A percentile compares a stretch with the other conserved stretches of the same genome.
Conservation (phyloP, 2,113 vertebrate species). For the Ptilorrhoa leucosticta region DNA sequence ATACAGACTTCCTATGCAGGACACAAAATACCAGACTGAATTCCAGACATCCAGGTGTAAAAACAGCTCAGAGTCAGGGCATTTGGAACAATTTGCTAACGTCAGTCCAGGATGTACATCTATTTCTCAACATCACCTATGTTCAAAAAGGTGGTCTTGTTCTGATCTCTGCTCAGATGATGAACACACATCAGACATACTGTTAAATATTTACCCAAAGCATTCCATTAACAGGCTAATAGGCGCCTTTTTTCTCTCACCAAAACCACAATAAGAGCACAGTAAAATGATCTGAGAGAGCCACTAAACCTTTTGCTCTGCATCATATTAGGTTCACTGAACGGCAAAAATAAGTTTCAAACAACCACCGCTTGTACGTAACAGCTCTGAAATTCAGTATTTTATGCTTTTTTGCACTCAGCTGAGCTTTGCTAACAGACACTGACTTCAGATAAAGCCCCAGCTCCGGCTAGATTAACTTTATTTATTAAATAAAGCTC, state of each 20-base stretch:
- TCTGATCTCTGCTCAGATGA: neutral
- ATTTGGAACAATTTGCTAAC: neutral
- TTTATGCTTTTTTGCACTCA: neutral
- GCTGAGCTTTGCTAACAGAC: neutral
- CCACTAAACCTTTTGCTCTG: neutral
- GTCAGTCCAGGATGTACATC: neutral
- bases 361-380: accelerated
- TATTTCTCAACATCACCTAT: neutral
- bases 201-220: neutral
- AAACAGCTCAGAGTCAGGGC: neutral
- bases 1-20: neutral
- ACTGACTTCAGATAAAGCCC: neutral
- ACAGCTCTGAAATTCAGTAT: neutral
- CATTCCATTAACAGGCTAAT: neutral
- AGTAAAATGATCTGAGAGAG: neutral
- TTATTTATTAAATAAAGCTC: neutral
- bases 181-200: neutral
- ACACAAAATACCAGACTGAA: neutral
- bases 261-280: neutral
- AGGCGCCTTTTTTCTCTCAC: neutral
- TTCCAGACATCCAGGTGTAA: neutral
- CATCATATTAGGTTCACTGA: neutral
- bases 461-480: neutral
- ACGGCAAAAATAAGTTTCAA: neutral
- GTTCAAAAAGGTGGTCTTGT: neutral